These are phyloP conservation scores for Chrysolina oricalcia DNA, from an alignment of 2,888 invertebrate species.

Conservation along the genomic window DNA sequence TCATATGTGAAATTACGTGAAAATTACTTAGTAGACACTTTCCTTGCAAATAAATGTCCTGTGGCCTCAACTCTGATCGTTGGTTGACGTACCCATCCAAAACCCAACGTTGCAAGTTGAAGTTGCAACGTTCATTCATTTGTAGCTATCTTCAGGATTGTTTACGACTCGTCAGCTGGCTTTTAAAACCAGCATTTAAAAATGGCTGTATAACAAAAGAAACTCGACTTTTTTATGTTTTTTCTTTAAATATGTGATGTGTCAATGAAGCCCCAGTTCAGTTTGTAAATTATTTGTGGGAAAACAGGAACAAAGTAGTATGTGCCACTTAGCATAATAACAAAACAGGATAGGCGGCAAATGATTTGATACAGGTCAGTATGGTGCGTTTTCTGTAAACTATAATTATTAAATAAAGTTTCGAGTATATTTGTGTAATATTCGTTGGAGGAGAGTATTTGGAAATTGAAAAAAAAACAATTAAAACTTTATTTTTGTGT, in stretches of 20 bases:
- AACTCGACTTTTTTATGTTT: neutral
- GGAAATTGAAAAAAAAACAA: neutral
- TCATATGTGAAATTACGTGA: no score
- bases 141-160: slow-evolving; percentile 19
- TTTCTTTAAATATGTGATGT: neutral
- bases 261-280: neutral
- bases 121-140: no score
- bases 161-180: slow-evolving; percentile 12
- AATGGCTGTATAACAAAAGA: slow-evolving; percentile 6
- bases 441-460: neutral
- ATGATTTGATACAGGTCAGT: neutral
- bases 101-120: no score
- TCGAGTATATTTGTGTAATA: neutral
- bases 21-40: no score
- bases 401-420: neutral
- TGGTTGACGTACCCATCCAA: neutral
- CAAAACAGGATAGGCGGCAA: neutral
- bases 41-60: no score
- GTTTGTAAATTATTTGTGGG: neutral
- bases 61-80: no score
- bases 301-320: neutral
- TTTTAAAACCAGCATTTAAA: neutral
- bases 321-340: neutral
- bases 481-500: slow-evolving; percentile 13
- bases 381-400: neutral